These are phyloP conservation scores for Harlomillsia oculata DNA, from an alignment of 1,140 invertebrate species.

Conservation along the genomic window DNA sequence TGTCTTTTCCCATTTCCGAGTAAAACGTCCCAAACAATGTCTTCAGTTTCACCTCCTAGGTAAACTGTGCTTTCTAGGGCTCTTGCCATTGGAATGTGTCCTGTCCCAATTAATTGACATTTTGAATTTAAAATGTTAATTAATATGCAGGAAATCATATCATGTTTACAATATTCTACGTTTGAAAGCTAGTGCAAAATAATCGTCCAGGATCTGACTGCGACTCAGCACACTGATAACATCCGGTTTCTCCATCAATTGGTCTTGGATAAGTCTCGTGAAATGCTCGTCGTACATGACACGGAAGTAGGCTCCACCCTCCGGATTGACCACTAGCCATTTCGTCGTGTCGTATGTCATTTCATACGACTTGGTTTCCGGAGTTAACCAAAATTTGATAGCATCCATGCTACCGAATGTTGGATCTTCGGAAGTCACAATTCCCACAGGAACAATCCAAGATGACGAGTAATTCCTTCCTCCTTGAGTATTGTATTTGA, in stretches of 20 bases:
- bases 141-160: no score
- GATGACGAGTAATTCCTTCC: no score
- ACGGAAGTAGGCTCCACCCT: slow-evolving; percentile 58
- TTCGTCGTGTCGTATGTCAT: slow-evolving; percentile 18
- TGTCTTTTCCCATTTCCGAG: no score
- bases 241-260: slow-evolving; percentile 12
- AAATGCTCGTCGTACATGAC: slow-evolving; percentile 62
- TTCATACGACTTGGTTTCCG: slow-evolving; percentile 39
- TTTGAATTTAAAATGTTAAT: no score
- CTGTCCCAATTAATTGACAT: no score
- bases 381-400: slow-evolving; percentile 58
- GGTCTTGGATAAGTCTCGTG: slow-evolving; percentile 11
- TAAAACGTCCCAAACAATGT: slow-evolving; percentile 17
- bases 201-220: slow-evolving; percentile 31
- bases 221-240: slow-evolving; percentile 14
- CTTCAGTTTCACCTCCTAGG: slow-evolving; percentile 5
- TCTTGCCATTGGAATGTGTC: slow-evolving; percentile 6
- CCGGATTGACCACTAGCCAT: slow-evolving; percentile 24
- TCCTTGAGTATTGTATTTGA: no score
- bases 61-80: slow-evolving; percentile 11
- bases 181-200: slow-evolving; percentile 16
- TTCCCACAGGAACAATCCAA: slow-evolving; percentile 80
- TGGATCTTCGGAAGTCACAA: slow-evolving; percentile 51
- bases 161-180: no score
- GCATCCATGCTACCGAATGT: slow-evolving; percentile 58